Percentiles rank a stretch among this genome's conserved stretches.
phyloP scores from a whole-genome alignment of 2,888 invertebrate species.

The Atrina japonica region DNA sequence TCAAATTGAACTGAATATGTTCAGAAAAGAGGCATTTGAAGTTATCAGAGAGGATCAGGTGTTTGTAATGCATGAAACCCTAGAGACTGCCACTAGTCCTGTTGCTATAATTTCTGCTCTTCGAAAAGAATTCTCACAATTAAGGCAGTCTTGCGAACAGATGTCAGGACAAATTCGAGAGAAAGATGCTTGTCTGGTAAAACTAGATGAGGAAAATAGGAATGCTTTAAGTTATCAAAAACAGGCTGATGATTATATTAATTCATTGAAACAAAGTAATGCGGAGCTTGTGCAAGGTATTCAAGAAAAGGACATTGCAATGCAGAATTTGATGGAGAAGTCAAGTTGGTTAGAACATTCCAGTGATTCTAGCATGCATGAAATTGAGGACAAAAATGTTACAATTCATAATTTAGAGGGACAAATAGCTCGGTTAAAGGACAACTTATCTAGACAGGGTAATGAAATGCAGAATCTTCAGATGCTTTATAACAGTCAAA shows the following conservation, averaged over 20 bases:
- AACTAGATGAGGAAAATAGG: slow-evolving; percentile 1
- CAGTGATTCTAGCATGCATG: slow-evolving; percentile 2
- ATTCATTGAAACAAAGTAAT: slow-evolving; percentile 14
- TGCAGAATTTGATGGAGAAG: slow-evolving; percentile 24
- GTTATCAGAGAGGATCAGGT: slow-evolving; percentile 26
- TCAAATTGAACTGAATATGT: slow-evolving; percentile 18
- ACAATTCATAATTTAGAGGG: slow-evolving; percentile 14
- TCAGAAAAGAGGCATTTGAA: slow-evolving; percentile 20
- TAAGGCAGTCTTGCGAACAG: slow-evolving; percentile 12
- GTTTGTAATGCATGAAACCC: slow-evolving; percentile 22
- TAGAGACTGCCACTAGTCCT: slow-evolving; percentile 18
- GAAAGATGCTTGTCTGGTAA: slow-evolving; percentile 3
- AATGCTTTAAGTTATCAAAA: neutral
- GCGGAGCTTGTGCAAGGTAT: slow-evolving; percentile 3
- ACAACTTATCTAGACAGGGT: slow-evolving; percentile 42
- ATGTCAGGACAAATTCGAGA: slow-evolving; percentile 3
- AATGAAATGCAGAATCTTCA: slow-evolving; percentile 44
- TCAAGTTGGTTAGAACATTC: neutral
- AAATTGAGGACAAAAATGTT: slow-evolving; percentile 4
- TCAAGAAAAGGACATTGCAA: slow-evolving; percentile 17
- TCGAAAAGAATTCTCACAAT: slow-evolving; percentile 26
- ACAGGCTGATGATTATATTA: slow-evolving; percentile 6
- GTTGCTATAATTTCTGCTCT: slow-evolving; percentile 23
- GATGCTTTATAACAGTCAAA: slow-evolving; percentile 34
- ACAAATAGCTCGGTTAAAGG: slow-evolving; percentile 36